Evolutionary conservation across 2,113 vertebrate genomes (phyloP).

Genomic region (Mystacornis crossleyi): DNA sequence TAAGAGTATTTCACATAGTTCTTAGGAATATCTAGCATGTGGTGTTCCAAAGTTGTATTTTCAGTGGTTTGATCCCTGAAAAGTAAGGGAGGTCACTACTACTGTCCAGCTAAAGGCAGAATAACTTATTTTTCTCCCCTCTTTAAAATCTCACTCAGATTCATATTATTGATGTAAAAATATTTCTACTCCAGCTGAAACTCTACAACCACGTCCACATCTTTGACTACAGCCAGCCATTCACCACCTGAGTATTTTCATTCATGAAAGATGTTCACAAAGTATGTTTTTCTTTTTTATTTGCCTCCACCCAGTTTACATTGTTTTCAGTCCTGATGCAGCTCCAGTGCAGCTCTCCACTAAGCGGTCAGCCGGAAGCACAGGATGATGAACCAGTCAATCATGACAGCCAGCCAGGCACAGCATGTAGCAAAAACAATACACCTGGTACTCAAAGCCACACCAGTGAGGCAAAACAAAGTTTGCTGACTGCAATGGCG

Average conservation of each 20-base stretch:
- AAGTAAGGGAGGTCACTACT: background rate
- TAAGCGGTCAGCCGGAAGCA: background rate
- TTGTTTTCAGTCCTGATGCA: background rate
- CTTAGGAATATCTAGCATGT: background rate
- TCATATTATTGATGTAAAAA: background rate
- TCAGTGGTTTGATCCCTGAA: background rate
- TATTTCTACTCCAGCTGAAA: background rate
- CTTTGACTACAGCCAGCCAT: background rate
- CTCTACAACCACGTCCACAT: fast-evolving
- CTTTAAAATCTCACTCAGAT: background rate
- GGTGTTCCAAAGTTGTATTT: background rate
- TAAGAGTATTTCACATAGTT: background rate
- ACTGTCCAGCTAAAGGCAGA: background rate
- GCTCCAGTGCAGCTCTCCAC: fast-evolving
- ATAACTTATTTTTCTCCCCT: fast-evolving
- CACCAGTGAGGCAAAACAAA: background rate
- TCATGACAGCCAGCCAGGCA: background rate
- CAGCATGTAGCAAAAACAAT: fast-evolving
- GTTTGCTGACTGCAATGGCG: background rate
- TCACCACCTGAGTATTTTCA: background rate
- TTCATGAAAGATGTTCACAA: background rate
- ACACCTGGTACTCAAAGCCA: background rate
- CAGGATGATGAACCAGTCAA: background rate
- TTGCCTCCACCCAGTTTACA: background rate
- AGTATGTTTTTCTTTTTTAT: background rate